phyloP scores from a whole-genome alignment of 2,888 invertebrate genomes.

The Fabriciana adippe region DNA sequence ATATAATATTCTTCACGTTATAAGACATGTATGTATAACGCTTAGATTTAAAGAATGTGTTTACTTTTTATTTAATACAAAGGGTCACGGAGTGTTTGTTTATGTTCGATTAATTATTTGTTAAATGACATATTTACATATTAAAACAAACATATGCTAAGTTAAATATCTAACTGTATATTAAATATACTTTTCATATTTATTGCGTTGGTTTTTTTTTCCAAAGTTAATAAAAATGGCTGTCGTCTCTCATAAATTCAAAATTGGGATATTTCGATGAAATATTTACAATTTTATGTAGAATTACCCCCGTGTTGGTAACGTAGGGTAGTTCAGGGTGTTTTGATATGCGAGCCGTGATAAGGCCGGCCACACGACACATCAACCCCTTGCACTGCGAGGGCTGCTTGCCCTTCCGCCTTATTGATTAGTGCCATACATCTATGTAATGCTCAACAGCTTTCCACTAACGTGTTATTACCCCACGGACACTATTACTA shows the following conservation, averaged over 20 bases:
- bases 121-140: too few species aligned
- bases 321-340: constrained; percentile 62
- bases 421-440: constrained; percentile 77
- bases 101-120: too few species aligned
- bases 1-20: constrained; percentile 4
- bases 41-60: too few species aligned
- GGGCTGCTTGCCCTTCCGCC: constrained; percentile 76
- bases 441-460: constrained; percentile 41
- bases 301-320: constrained; percentile 29
- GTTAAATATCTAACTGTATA: too few species aligned
- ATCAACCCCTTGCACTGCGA: constrained; percentile 73
- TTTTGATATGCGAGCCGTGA: constrained; percentile 76
- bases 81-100: too few species aligned
- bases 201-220: too few species aligned
- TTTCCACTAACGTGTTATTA: constrained; percentile 14
- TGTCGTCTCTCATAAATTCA: too few species aligned
- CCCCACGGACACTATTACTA: not conserved
- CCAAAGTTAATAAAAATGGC: too few species aligned
- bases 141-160: too few species aligned
- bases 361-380: constrained; percentile 77
- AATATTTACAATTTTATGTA: constrained; percentile 21
- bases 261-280: not conserved
- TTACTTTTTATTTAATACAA: too few species aligned
- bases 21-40: too few species aligned
- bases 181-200: too few species aligned